Evolutionary conservation across 2,113 vertebrate species (phyloP).

Genomic region (Halcyon malimbica): DNA sequence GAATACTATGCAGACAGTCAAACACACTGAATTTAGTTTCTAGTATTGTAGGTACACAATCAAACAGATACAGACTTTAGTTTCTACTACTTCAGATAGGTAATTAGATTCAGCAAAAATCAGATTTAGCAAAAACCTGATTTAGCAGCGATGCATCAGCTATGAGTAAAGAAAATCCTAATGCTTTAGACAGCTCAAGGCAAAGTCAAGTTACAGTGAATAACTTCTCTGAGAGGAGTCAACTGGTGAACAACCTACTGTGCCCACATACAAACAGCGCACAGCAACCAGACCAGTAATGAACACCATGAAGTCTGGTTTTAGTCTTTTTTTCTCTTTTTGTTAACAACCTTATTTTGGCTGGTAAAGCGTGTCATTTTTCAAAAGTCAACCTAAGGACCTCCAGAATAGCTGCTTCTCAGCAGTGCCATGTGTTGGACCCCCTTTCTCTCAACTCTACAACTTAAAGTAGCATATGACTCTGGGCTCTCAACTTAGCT

Average conservation of each 20-base stretch:
- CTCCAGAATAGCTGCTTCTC: neutral
- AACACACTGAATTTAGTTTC: neutral
- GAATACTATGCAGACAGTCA: neutral
- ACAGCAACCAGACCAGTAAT: neutral
- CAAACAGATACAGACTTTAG: neutral
- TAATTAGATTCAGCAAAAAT: neutral
- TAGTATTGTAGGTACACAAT: neutral
- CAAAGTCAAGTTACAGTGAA: neutral
- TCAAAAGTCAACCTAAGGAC: neutral
- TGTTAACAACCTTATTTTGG: neutral
- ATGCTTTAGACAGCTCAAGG: neutral
- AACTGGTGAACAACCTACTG: neutral
- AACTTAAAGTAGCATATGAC: neutral
- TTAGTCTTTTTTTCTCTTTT: neutral
- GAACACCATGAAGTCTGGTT: too few relatives aligned
- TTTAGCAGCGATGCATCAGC: neutral
- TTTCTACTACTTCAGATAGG: neutral
- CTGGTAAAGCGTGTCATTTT: neutral
- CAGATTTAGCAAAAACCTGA: neutral
- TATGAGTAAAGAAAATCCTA: neutral
- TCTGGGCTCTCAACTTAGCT: neutral
- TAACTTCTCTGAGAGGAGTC: neutral
- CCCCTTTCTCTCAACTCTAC: neutral
- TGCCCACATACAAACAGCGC: neutral
- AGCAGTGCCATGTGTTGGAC: fast-evolving